Evolutionary conservation across 2,113 vertebrate species (phyloP), one percentile per base, ranked within the genome.

Genomic region (Oncorhynchus mykiss): DNA sequence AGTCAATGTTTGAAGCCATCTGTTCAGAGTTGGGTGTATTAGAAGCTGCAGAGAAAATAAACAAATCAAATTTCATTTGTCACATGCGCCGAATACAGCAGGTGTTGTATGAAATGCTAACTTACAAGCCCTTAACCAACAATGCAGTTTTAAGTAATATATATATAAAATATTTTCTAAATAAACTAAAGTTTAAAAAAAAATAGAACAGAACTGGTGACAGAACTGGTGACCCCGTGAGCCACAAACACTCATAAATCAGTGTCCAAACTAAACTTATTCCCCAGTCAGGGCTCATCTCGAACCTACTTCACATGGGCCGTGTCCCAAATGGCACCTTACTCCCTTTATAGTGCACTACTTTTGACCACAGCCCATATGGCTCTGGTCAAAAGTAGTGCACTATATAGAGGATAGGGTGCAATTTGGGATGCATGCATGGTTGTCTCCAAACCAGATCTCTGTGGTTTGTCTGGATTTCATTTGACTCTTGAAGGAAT

Each of bases 181-280:
- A 34, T 34, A 34, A 34, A 34, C 34, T 7, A 34, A 34, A 34
- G 6, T 34, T 34, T 7, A 34, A 7, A 34, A 34, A 34, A 34
- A 66, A 39, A 20, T 20, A 11, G 54, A 80, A 79, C 39, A 66
- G 64, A 82, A 49, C 74, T 64, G 39, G 67, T 75, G 77, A 84
- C 68, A 45, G 39, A 66, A 39, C 51, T 65, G 39, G 72, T 75
- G 78, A 84, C 68, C 45, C 45, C 48, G 54, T 51, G 73, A 22
- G 70, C 67, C 73, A 69, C 45, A 62, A 62, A 75, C 31, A 75
- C 27, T 75, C 27, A 80, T 70, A 71, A 78, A 71, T 83, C 72
- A 73, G 2, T 7, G 57, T 83, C 67, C 4, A 49, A 51, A 25
- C 60, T 65, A 25, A 68, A 34, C 31, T 20, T 45, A 11, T n/a